Base-by-base conservation (phyloP, 2,888 invertebrate genomes). In the Perdita meconis region DNA sequence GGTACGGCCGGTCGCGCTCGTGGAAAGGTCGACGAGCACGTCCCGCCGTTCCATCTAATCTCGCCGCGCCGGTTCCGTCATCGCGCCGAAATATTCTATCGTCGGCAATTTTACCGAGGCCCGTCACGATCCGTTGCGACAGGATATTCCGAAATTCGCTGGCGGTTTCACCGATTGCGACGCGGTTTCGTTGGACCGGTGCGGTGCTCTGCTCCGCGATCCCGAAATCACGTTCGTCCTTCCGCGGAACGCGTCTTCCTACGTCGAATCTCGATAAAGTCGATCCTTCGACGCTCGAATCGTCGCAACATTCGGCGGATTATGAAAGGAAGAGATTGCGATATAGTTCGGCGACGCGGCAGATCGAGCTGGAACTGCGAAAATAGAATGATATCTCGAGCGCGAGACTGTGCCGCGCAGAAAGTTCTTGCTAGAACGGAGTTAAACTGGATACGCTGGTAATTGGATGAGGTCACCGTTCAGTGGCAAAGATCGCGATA, bases 81-180 rank as follows among this genome's bases (percentile, higher is more conserved):
- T 22, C 30, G n/a, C 30, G 3, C 30, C 3, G 10, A 8, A 10
- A 4, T 19, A n/a, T 12, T 38, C 16, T 42, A 19, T 53, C 16
- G 8, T 24, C 6, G 16, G 19, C n/a, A 56, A 66, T 71, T 36
- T 55, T 34, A 56, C 56, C 22, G 24, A 47, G 47, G 57, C 40
- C n/a, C 59, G 40, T 24, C 59, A 24, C 60, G 34, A 34, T 22
- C 16, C 34, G 22, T 74, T 71, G 67, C 66, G 65, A 67, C 65
- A 66, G 60, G 19, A 57, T 79, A 65, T 73, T 75, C 74, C 65
- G 68, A 72, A 79, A 73, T 78, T 78, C 65, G n/a, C 10, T 19
- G 22, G 8, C 5, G 57, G 38, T 75, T 68, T 72, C 75, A 63
- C 50, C 44, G 66, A 53, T 19, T 16, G 50, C 12, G 5, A 38